These are phyloP conservation scores for Ictalurus punctatus DNA, from an alignment of 2,113 vertebrate species.

Conservation along the genomic window DNA sequence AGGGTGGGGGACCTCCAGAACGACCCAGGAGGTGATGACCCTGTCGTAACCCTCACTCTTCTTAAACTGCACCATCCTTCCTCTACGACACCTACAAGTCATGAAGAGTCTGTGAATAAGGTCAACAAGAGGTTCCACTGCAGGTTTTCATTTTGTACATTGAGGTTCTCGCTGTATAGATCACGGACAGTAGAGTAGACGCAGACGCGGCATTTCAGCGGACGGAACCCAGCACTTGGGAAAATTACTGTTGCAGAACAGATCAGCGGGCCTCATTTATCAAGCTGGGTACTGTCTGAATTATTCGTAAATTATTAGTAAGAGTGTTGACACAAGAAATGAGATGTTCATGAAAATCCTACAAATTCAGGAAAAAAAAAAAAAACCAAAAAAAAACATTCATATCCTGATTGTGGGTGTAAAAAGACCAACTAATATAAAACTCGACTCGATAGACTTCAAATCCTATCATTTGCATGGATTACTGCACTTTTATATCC, in stretches of 20 bases:
- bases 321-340: not conserved
- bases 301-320: not conserved
- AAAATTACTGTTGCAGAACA: not conserved
- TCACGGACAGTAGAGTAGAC: not conserved
- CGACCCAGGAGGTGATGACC: conserved; percentile 32
- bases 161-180: not conserved
- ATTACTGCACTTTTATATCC: too few relatives aligned
- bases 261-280: not conserved
- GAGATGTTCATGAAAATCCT: too few relatives aligned
- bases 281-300: not conserved
- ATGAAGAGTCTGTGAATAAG: not conserved
- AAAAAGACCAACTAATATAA: too few relatives aligned
- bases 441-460: too few relatives aligned
- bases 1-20: conserved; percentile 30
- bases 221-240: not conserved
- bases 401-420: too few relatives aligned
- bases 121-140: not conserved
- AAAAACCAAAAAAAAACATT: too few relatives aligned
- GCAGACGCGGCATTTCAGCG: not conserved
- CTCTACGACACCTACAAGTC: conserved; percentile 22
- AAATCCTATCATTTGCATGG: too few relatives aligned
- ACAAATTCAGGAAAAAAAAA: too few relatives aligned
- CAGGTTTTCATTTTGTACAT: not conserved
- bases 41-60: conserved; percentile 20
- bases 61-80: not conserved